Percentiles rank a stretch among this genome's conserved stretches.
phyloP scores from a whole-genome alignment of 2,113 vertebrate species.

The Illadopsis cleaveri region DNA sequence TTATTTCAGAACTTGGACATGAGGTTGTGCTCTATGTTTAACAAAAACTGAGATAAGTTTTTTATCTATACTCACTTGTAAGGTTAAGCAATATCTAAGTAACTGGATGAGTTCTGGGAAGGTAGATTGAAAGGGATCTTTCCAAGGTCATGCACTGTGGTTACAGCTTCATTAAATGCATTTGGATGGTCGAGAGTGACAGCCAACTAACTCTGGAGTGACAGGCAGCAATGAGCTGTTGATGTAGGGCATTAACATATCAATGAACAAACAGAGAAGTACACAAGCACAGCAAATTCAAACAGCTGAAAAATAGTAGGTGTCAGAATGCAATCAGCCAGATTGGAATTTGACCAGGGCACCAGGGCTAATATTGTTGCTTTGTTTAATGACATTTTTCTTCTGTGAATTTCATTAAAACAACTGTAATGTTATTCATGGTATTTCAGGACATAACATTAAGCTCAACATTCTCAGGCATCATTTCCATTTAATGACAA shows the following conservation, averaged over 20 bases:
- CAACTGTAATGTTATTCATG: not conserved
- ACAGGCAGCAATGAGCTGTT: not conserved
- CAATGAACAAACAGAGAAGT: not conserved
- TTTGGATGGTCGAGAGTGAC: not conserved
- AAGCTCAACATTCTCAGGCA: not conserved
- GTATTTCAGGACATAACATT: not conserved
- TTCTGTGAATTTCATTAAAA: conserved; percentile 1
- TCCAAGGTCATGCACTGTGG: not conserved
- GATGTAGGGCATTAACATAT: not conserved
- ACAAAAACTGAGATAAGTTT: not conserved
- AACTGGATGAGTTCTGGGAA: not conserved
- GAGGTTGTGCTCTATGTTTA: not conserved
- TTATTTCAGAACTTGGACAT: not conserved
- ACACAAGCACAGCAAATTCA: not conserved
- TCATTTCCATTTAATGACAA: conserved; percentile 25
- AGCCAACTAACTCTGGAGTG: not conserved
- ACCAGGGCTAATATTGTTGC: not conserved
- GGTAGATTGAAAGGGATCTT: not conserved
- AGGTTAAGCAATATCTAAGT: not conserved
- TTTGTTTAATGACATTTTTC: not conserved
- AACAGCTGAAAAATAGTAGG: not conserved
- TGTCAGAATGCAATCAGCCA: not conserved
- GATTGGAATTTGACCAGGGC: not conserved
- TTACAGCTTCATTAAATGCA: not conserved
- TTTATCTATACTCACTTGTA: not conserved